Percentiles rank a stretch among this genome's conserved stretches.
phyloP scores from a whole-genome alignment of 2,888 invertebrate species.

The Xestoiulus laeticollis region DNA sequence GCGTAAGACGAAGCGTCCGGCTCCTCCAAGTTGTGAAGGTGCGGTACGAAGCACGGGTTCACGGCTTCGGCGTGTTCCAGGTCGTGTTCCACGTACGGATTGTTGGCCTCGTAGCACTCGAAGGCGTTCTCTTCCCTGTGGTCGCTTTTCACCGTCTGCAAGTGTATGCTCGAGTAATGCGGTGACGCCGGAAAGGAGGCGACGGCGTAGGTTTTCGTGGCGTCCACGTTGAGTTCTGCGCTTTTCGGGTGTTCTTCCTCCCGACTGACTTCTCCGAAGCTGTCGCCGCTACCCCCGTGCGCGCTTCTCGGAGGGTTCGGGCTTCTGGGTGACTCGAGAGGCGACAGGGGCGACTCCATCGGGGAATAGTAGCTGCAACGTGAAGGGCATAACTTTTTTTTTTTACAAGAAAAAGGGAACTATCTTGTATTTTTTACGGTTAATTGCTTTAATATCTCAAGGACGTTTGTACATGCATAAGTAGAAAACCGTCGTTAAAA shows the following conservation, averaged over 20 bases:
- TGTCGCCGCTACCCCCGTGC: neutral
- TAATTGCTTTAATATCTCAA: neutral
- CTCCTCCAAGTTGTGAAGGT: neutral
- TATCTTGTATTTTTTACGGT: neutral
- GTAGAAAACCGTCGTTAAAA: neutral
- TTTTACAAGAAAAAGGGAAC: neutral
- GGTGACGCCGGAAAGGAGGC: neutral
- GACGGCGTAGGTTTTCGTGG: neutral
- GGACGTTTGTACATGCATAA: neutral
- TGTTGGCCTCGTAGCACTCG: neutral
- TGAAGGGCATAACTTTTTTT: neutral
- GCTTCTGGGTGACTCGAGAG: neutral
- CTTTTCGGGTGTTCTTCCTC: neutral
- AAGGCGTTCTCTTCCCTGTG: neutral
- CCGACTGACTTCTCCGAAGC: neutral
- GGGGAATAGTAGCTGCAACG: slow-evolving; percentile 47
- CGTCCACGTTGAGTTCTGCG: neutral
- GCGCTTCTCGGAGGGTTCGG: neutral
- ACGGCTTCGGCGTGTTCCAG: neutral
- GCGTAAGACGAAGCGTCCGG: neutral
- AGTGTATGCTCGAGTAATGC: slow-evolving; percentile 11
- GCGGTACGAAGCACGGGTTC: slow-evolving; percentile 12
- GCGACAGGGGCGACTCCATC: slow-evolving; percentile 40
- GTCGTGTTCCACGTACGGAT: neutral
- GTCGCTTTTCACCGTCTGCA: neutral